Base-by-base conservation (phyloP, 2,113 vertebrate species). In the Mobula birostris region DNA sequence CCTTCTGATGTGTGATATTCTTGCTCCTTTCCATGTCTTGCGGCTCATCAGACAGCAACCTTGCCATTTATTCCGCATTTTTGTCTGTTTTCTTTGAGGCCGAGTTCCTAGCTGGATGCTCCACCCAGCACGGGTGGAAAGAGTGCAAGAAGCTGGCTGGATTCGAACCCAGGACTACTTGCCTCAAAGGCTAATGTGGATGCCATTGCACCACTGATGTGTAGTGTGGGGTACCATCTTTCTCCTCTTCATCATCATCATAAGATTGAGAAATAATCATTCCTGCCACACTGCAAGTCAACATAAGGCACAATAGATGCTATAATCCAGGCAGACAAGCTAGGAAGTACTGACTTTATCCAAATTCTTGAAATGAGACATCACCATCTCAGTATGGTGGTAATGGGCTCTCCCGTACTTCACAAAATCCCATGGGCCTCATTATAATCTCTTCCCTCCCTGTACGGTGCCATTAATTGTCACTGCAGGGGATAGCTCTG, bases 401-500 rank as follows among this genome's bases (percentile, higher is more conserved):
- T 66, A 88, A 88, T 88, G 61, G 24, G 29, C 61, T 66, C 61
- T 1, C 63, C 17, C 58, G 19, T 61, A 90, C 85, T 90, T 90
- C 85, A 32, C 32, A 15, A 7, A 7, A 14, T 90, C 85, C 85
- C 85, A 32, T 66, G 85, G 29, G 85, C n/a, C 48, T 88, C 61
- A 88, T 66, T 88, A 88, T 66, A 63, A 66, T 66, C n/a, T 12
- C 85, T 66, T 68, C 85, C 66, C 85, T 90, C 85, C 29, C 61
- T 90, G 61, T 90, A 15, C 15, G 29, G 29, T 19, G 14, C n/a
- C 61, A 90, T 68, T 90, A 66, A n/a, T n/a, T 17, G n/a, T 90
- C 61, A 90, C 85, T 90, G 61, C 85, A 90, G 61, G 85, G 85
- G 85, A 90, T 68, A 19, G 32, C 61, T 61, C 61, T 66, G 61